These are phyloP conservation scores for Pseudomyrmex sp. DNA, from an alignment of 1,140 invertebrate genomes.

Conservation along the genomic window DNA sequence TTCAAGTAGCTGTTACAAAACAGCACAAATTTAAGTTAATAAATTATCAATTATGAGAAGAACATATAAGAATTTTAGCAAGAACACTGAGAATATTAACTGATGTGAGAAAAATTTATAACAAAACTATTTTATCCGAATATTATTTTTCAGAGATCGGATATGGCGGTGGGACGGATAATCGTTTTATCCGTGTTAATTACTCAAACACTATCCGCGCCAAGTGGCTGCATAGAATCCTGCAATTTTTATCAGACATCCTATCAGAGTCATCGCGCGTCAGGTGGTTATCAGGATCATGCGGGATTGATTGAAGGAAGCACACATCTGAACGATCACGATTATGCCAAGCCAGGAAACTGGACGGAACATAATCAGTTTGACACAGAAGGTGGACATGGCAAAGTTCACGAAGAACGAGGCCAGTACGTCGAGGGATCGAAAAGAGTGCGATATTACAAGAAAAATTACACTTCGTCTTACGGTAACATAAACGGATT, in stretches of 20 bases:
- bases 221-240: slow-evolving; percentile 73
- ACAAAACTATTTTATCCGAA: background rate
- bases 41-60: slow-evolving; percentile 3
- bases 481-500: slow-evolving; percentile 38
- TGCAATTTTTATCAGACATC: slow-evolving; percentile 56
- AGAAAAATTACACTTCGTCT: slow-evolving; percentile 73
- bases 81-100: background rate
- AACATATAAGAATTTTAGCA: background rate
- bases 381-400: slow-evolving; percentile 68
- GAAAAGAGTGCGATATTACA: slow-evolving; percentile 71
- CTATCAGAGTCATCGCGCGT: slow-evolving; percentile 32
- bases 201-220: slow-evolving; percentile 66
- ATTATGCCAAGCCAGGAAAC: slow-evolving; percentile 74
- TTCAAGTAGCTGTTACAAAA: background rate
- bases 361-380: slow-evolving; percentile 76
- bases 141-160: slow-evolving; percentile 62
- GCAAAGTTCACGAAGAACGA: slow-evolving; percentile 75
- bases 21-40: background rate
- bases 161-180: slow-evolving; percentile 64
- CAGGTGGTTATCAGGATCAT: slow-evolving; percentile 30
- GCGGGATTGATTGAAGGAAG: slow-evolving; percentile 27
- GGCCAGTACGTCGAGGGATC: slow-evolving; percentile 70
- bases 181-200: slow-evolving; percentile 64
- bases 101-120: background rate
- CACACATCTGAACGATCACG: slow-evolving; percentile 54